Evolutionary conservation across 2,797 vertebrate species (phyloP), one percentile per base, ranked within the genome.

Genomic region (Selene dorsalis): DNA sequence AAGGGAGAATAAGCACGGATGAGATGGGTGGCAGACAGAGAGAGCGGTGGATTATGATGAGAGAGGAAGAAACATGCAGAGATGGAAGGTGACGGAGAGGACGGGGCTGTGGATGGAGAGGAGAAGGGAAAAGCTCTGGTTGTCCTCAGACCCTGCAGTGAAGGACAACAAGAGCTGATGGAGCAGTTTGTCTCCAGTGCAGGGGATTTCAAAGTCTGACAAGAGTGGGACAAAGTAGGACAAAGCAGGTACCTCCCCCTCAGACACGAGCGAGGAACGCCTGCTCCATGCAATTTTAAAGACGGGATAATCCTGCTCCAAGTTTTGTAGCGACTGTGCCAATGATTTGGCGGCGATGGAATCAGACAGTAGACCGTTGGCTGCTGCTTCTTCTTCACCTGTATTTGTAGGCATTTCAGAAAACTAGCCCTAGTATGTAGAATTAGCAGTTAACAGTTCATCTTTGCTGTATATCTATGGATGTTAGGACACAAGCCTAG

Each of bases 71-170:
- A 13, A n/a, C 53, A 14, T 9, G 69, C 20, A 45, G 52, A 62
- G 41, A 18, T 16, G n/a, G 43, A 52, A 82, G 70, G 73, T 50
- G 78, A 73, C 32, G 2, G 53, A 75, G 58, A 76, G 69, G 57
- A 55, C 56, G 16, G 18, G 1, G 24, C 13, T 18, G 64, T 1
- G 14, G 38, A 41, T 9, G 74, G 35, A 45, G 30, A 53, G 70
- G 32, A 60, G 14, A 41, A 16, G 7, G 14, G 52, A 38, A 18
- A 45, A 35, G 63, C 47, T 66, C 47, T 38, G 62, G 32, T 47
- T 30, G 18, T 6, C 11, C 24, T 48, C 41, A 20, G n/a, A 20
- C 18, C 6, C 43, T 48, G 45, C 4, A 16, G 32, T 39, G 18
- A 50, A 24, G 39, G 41, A 39, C 38, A 20, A 39, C 39, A 47